phyloP scores from a whole-genome alignment of 1,140 invertebrate species.

The Lordiphosa mommai region DNA sequence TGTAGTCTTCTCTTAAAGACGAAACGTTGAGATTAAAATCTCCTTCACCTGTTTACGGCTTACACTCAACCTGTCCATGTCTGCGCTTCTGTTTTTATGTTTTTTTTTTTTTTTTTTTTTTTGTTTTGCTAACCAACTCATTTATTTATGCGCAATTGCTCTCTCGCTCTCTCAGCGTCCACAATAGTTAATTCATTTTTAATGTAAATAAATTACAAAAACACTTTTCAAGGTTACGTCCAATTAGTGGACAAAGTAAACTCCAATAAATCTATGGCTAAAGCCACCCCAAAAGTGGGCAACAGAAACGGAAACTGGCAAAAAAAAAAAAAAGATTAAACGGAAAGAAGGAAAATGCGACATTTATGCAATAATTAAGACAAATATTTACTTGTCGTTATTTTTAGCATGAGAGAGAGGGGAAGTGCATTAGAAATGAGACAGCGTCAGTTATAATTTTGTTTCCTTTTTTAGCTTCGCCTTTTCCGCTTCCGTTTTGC shows the following conservation, averaged over 20 bases:
- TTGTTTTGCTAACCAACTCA: slow-evolving; percentile 27
- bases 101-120: slow-evolving; percentile 10
- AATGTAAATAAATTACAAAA: slow-evolving; percentile 69
- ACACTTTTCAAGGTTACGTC: slow-evolving; percentile 64
- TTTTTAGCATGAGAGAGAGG: slow-evolving; percentile 1
- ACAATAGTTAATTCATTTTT: slow-evolving; percentile 66
- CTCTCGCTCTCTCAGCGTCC: slow-evolving; percentile 7
- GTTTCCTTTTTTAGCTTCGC: slow-evolving; percentile 6
- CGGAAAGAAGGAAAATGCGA: not conserved
- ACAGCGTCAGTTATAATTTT: slow-evolving; percentile 13
- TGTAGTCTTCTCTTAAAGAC: not conserved
- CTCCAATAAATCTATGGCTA: slow-evolving; percentile 13
- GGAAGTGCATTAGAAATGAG: slow-evolving; percentile 16
- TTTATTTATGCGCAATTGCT: slow-evolving; percentile 53
- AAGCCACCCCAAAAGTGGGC: not conserved
- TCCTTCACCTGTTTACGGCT: slow-evolving; percentile 33
- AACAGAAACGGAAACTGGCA: slow-evolving; percentile 3
- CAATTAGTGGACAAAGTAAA: slow-evolving; percentile 3
- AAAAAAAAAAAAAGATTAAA: not conserved
- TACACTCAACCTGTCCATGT: slow-evolving; percentile 48
- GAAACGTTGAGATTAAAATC: too few species aligned
- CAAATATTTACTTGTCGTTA: slow-evolving; percentile 34
- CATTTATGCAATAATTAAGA: slow-evolving; percentile 61
- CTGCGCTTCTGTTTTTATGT: slow-evolving; percentile 15
- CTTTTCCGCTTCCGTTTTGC: slow-evolving; percentile 20